Conservation (phyloP, 1,140 invertebrate genomes). For the Aphis gossypii region DNA sequence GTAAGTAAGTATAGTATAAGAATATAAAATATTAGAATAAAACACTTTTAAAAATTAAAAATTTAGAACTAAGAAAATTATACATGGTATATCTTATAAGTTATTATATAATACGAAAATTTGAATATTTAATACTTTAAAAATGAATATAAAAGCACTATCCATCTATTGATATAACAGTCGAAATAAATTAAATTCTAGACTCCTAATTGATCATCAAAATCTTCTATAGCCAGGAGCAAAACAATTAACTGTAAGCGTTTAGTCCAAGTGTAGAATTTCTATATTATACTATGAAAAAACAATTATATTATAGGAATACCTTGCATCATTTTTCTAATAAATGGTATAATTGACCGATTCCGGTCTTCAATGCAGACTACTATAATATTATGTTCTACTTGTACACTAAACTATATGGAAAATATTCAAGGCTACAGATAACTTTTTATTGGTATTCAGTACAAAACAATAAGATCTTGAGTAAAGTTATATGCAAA, state of each 20-base stretch:
- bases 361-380: conserved; percentile 43
- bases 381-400: background rate
- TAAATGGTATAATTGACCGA: conserved; percentile 32
- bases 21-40: background rate
- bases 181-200: background rate
- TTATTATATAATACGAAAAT: background rate
- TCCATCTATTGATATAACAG: background rate
- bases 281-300: background rate
- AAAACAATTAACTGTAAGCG: conserved; percentile 26
- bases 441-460: conserved; percentile 22
- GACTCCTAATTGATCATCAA: background rate
- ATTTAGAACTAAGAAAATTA: background rate
- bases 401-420: background rate
- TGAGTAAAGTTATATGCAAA: background rate
- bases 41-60: background rate
- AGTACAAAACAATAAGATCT: conserved; percentile 23
- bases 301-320: conserved; percentile 40
- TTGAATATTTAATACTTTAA: background rate
- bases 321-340: background rate
- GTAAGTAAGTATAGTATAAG: background rate
- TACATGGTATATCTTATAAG: too few species aligned
- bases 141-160: background rate
- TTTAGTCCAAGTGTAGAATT: background rate
- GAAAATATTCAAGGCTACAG: background rate
- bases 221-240: conserved; percentile 5